A percentile compares a stretch with the other conserved stretches of the same genome.
Conservation (phyloP, 2,888 invertebrate genomes). For the Pyrochroa serraticornis region DNA sequence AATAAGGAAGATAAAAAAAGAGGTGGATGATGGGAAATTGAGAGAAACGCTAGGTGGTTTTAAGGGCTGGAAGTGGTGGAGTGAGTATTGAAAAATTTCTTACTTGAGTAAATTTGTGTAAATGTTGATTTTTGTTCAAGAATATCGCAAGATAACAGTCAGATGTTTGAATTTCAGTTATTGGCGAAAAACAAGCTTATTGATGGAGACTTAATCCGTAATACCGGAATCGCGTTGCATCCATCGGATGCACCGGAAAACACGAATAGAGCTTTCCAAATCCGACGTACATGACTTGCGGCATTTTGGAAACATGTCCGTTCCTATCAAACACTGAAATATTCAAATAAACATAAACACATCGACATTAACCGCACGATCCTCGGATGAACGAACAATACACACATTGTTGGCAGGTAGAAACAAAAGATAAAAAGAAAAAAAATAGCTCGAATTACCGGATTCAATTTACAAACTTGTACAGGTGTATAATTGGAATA, state of each 20-base stretch:
- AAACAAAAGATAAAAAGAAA: slow-evolving; percentile 2
- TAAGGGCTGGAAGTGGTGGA: too few species aligned
- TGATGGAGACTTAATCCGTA: slow-evolving; percentile 26
- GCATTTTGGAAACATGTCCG: slow-evolving; percentile 21
- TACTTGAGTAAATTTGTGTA: too few species aligned
- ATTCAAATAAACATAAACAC: slow-evolving; percentile 19
- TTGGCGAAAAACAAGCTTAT: slow-evolving; percentile 7
- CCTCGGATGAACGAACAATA: slow-evolving; percentile 18
- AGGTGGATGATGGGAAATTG: too few species aligned
- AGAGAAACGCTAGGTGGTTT: too few species aligned
- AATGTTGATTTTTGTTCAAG: too few species aligned
- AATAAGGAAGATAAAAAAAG: too few species aligned
- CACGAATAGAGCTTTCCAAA: slow-evolving; percentile 32
- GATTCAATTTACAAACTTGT: too few species aligned
- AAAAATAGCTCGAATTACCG: too few species aligned
- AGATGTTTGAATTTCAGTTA: too few species aligned
- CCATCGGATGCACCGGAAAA: slow-evolving; percentile 30
- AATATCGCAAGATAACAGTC: too few species aligned
- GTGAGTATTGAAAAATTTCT: too few species aligned
- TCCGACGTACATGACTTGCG: slow-evolving; percentile 35
- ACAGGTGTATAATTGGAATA: too few species aligned
- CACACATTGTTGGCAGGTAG: slow-evolving; percentile 6
- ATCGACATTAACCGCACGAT: slow-evolving; percentile 16
- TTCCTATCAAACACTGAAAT: slow-evolving; percentile 13
- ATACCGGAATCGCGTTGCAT: slow-evolving; percentile 29